Evolutionary conservation across 2,113 vertebrate species (phyloP).

Genomic region (Pachypanchax playfairii): DNA sequence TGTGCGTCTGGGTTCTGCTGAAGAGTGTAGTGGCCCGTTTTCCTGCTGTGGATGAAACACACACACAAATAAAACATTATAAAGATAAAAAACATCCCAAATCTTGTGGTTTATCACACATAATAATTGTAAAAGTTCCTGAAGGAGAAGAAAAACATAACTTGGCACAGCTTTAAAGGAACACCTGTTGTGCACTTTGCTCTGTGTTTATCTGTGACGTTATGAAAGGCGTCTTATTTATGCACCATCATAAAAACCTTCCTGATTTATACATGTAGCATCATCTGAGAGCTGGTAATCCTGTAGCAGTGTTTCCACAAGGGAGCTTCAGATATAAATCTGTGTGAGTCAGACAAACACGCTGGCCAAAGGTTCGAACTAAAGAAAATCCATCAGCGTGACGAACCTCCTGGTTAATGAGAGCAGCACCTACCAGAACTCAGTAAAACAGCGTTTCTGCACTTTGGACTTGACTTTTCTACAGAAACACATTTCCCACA

Average conservation of each 20-base stretch:
- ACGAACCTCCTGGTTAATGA: conserved; percentile 43
- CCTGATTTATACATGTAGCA: not conserved
- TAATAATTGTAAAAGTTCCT: no score
- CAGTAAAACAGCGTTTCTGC: conserved; percentile 37
- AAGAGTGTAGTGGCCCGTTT: conserved; percentile 62
- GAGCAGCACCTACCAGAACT: conserved; percentile 12
- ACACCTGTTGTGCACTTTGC: conserved; percentile 15
- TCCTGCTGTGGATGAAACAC: conserved; percentile 48
- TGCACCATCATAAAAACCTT: conserved; percentile 12
- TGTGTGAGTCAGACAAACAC: conserved; percentile 27
- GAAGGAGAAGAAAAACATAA: no score
- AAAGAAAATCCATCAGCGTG: conserved; percentile 10
- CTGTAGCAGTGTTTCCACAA: not conserved
- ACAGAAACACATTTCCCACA: conserved; percentile 1
- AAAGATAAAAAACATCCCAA: not conserved
- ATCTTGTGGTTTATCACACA: no score
- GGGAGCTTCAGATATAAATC: not conserved
- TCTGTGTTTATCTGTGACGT: conserved; percentile 7
- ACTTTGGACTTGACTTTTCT: conserved; percentile 1
- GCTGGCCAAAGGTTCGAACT: conserved; percentile 6
- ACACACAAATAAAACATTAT: not conserved
- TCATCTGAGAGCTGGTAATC: not conserved
- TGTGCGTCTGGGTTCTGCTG: conserved; percentile 54
- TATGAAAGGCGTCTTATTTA: not conserved
- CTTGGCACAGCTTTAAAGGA: no score